Conservation (phyloP, 2,113 vertebrate species). For the Anhinga anhinga region DNA sequence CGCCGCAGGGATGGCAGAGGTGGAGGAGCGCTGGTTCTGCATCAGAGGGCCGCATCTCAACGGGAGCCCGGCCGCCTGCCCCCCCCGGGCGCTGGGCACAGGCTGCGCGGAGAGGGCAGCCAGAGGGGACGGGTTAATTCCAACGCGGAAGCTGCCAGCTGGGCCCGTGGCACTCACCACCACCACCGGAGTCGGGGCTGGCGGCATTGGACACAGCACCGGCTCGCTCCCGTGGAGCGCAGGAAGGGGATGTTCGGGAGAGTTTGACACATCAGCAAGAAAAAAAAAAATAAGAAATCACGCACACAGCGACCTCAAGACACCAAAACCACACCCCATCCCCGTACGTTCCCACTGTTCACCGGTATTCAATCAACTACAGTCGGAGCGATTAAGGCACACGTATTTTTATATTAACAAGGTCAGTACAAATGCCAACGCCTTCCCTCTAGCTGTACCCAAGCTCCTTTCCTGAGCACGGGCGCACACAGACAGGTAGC, state of each 20-base stretch:
- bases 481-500: accelerated
- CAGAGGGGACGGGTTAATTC: accelerated
- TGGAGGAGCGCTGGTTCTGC: too few relatives aligned
- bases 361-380: not conserved
- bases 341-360: accelerated
- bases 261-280: not conserved
- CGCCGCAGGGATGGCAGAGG: accelerated
- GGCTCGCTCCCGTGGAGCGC: accelerated
- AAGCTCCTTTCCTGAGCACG: not conserved
- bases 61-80: not conserved
- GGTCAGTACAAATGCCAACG: not conserved
- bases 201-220: accelerated
- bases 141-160: not conserved
- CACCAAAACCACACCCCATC: not conserved
- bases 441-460: accelerated
- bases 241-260: accelerated
- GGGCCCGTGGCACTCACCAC: not conserved
- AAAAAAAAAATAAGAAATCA: too few relatives aligned
- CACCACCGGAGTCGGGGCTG: accelerated
- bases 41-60: too few relatives aligned
- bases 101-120: not conserved
- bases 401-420: not conserved
- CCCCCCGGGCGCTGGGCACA: not conserved
- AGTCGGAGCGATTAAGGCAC: not conserved
- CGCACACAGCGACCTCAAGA: accelerated